phyloP scores from a whole-genome alignment of 2,797 vertebrate genomes.

The Hyperoplus lanceolatus region DNA sequence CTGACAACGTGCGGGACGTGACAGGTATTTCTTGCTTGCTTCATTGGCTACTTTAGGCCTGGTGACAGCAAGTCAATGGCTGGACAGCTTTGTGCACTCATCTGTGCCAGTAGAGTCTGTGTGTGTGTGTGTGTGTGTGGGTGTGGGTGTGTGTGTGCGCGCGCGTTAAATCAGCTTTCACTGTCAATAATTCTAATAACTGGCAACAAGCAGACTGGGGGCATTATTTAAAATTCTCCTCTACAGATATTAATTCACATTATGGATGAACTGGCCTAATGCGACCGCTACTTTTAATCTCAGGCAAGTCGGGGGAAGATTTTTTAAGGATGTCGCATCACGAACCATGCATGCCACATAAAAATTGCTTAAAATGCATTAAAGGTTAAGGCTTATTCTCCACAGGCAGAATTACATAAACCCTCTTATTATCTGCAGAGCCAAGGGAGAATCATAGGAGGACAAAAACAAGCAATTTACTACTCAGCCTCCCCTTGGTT shows the following conservation, averaged over 20 bases:
- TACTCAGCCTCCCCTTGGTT: slow-evolving; percentile 49
- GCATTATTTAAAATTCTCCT: slow-evolving; percentile 50
- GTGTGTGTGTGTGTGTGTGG: neutral
- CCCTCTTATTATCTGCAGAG: slow-evolving; percentile 60
- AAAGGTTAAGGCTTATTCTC: slow-evolving; percentile 50
- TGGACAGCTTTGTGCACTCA: slow-evolving; percentile 72
- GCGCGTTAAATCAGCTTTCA: slow-evolving; percentile 62
- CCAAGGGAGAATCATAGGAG: slow-evolving; percentile 37
- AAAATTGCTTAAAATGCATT: slow-evolving; percentile 42
- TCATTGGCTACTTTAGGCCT: slow-evolving; percentile 76
- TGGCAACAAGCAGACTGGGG: slow-evolving; percentile 41
- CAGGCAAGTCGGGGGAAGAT: neutral
- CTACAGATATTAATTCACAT: slow-evolving; percentile 25
- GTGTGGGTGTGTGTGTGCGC: slow-evolving; percentile 23
- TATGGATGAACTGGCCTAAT: slow-evolving; percentile 30
- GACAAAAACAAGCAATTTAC: slow-evolving; percentile 59
- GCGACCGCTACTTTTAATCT: slow-evolving; percentile 19
- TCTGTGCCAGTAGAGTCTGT: slow-evolving; percentile 49
- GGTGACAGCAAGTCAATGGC: slow-evolving; percentile 79
- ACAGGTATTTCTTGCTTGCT: slow-evolving; percentile 74
- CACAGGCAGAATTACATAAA: slow-evolving; percentile 53
- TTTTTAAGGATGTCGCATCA: slow-evolving; percentile 4
- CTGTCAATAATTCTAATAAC: slow-evolving; percentile 58
- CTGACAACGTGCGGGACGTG: slow-evolving; percentile 68
- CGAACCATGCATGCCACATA: neutral